Conservation (phyloP, 2,797 vertebrate genomes). For the Danio choprae region DNA sequence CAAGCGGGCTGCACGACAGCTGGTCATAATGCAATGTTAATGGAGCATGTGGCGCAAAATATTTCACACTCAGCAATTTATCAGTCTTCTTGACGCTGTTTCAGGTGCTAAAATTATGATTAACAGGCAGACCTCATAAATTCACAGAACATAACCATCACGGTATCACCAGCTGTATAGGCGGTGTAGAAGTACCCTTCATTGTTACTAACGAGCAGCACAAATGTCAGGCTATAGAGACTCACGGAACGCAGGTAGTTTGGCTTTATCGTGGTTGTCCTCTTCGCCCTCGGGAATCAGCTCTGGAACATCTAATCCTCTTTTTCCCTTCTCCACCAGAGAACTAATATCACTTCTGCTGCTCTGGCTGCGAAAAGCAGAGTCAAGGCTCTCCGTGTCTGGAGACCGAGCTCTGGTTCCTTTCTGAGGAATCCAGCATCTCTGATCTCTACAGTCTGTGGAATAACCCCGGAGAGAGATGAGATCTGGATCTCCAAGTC, state of each 20-base stretch:
- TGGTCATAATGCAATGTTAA: too few species aligned
- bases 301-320: constrained; percentile 12
- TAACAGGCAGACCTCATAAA: constrained; percentile 1
- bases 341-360: constrained; percentile 30
- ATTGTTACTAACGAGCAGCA: background rate
- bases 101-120: constrained; percentile 20
- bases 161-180: background rate
- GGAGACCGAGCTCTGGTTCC: constrained; percentile 37
- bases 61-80: background rate
- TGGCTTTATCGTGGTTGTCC: constrained; percentile 30
- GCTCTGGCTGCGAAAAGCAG: constrained; percentile 42
- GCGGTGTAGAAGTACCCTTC: background rate
- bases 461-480: constrained; percentile 62
- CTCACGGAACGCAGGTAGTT: constrained; percentile 64
- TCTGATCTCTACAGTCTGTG: constrained; percentile 5
- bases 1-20: too few species aligned
- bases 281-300: constrained; percentile 48
- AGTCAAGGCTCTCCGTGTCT: constrained; percentile 42
- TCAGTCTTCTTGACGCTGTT: constrained; percentile 19
- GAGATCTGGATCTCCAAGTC: constrained; percentile 57
- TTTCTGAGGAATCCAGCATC: constrained; percentile 22
- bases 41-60: background rate
- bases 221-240: background rate
- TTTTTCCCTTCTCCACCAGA: constrained; percentile 32
- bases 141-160: background rate